These are phyloP conservation scores for Celastrina argiolus DNA, from an alignment of 2,888 invertebrate species.

Conservation along the genomic window DNA sequence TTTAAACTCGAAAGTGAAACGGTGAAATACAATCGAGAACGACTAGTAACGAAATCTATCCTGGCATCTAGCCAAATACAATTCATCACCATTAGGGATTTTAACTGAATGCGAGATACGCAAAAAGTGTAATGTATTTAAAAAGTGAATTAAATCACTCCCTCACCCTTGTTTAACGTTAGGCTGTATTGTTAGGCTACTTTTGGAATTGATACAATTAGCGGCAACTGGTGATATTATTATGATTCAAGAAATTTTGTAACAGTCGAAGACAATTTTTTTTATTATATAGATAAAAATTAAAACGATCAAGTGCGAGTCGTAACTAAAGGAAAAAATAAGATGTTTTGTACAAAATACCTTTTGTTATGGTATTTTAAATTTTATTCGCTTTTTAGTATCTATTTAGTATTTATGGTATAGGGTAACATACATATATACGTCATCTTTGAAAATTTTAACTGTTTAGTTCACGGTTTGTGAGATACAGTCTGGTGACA, in stretches of 20 bases:
- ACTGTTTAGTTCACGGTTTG: too few relatives aligned
- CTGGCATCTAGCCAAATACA: slow-evolving; percentile 63
- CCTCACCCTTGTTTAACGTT: background rate
- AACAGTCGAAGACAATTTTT: too few relatives aligned
- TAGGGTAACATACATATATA: too few relatives aligned
- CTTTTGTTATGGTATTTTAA: too few relatives aligned
- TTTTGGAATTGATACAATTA: background rate
- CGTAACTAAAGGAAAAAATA: too few relatives aligned
- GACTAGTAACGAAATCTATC: slow-evolving; percentile 40
- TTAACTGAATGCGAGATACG: slow-evolving; percentile 56
- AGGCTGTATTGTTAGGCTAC: background rate
- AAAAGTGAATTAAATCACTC: slow-evolving; percentile 46
- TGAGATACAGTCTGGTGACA: too few relatives aligned
- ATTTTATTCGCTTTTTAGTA: too few relatives aligned
- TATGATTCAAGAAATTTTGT: background rate
- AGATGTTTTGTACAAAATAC: too few relatives aligned
- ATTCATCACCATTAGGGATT: slow-evolving; percentile 68
- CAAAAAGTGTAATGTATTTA: slow-evolving; percentile 67
- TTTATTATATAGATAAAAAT: too few relatives aligned
- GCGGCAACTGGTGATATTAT: background rate
- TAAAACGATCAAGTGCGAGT: too few relatives aligned
- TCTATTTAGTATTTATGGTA: too few relatives aligned
- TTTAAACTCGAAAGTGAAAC: slow-evolving; percentile 14
- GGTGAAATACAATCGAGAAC: slow-evolving; percentile 35
- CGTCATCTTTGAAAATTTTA: too few relatives aligned